phyloP scores from a whole-genome alignment of 1,140 invertebrate species.

The Hydropsyche tenuis region DNA sequence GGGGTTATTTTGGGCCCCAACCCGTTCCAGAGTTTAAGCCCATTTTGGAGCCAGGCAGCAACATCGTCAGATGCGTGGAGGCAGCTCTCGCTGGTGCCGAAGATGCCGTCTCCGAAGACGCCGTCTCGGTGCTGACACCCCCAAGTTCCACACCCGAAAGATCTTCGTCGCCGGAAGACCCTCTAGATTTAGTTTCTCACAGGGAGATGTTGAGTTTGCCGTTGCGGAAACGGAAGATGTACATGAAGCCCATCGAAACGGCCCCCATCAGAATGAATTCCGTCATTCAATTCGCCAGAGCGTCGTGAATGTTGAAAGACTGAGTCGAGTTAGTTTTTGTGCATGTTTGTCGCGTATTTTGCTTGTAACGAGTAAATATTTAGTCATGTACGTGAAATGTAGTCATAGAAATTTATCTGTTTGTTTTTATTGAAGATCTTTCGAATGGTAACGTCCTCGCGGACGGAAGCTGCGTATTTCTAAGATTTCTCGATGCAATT shows the following conservation, averaged over 20 bases:
- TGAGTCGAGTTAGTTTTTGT: slow-evolving; percentile 28
- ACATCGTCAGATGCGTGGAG: slow-evolving; percentile 73
- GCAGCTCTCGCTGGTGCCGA: slow-evolving; percentile 69
- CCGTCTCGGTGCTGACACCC: slow-evolving; percentile 58
- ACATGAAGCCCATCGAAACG: slow-evolving; percentile 72
- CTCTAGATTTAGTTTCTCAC: slow-evolving; percentile 58
- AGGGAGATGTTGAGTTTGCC: slow-evolving; percentile 74
- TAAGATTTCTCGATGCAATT: background rate
- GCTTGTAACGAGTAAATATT: slow-evolving; percentile 23
- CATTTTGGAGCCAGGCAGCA: slow-evolving; percentile 64
- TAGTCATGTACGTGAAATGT: slow-evolving; percentile 18
- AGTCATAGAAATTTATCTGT: slow-evolving; percentile 12
- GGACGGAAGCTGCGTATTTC: background rate
- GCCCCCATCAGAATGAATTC: slow-evolving; percentile 71
- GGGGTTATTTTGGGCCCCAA: slow-evolving; percentile 50
- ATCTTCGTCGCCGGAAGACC: slow-evolving; percentile 66
- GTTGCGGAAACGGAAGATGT: slow-evolving; percentile 80
- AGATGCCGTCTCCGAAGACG: slow-evolving; percentile 60
- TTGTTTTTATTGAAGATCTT: background rate
- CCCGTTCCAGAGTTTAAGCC: slow-evolving; percentile 51
- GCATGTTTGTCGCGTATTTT: slow-evolving; percentile 17
- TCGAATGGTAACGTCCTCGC: background rate
- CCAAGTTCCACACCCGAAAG: slow-evolving; percentile 70
- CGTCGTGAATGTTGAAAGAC: slow-evolving; percentile 61
- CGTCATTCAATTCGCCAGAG: slow-evolving; percentile 81